Evolutionary conservation across 2,797 vertebrate species (phyloP), one percentile per base, ranked within the genome.

Genomic region (Dicrostonyx torquatus): DNA sequence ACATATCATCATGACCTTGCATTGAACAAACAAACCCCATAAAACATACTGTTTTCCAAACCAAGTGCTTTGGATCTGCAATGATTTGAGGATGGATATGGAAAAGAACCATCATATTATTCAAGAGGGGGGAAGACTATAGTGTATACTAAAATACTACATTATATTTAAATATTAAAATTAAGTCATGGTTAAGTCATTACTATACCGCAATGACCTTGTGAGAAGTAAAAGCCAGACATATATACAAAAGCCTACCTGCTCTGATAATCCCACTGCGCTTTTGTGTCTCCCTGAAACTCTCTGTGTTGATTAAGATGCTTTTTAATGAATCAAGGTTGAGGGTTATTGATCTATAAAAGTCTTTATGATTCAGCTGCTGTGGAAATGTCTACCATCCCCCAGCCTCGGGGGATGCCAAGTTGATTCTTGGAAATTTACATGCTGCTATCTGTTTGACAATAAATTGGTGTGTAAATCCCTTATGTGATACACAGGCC

Each of bases 271-370:
- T 62, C 37, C 73, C 12, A 20, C 8, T 91, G 86, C 43, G 80
- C 84, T 89, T 96, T 86, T 93, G 70, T 34, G 40, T 84, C 77
- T 96, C 89, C 76, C 94, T 79, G 89, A 96, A 96, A 96, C 55
- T 66, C 68, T 95, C 62, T 83, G 62, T 95, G 93, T 95, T 96
- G 78, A 95, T 91, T 91, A 97, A 97, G 94, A 96, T 90, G 80
- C 50, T 87, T 94, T 95, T 93, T 82, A 79, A 95, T 93, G 89
- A 70, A 93, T 64, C 73, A 87, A 95, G 87, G 89, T 55, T 94
- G 94, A 93, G 75, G 87, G 78, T 93, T 97, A 95, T 97, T 97
- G 94, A 96, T 94, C 72, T 96, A 97, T 94, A 93, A 97, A 97
- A n/a, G 78, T 86, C 75, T 95, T 96, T 95, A 95, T 95, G 80